Evolutionary conservation across 2,888 invertebrate genomes (phyloP).

Genomic region (Agrotis exclamationis): DNA sequence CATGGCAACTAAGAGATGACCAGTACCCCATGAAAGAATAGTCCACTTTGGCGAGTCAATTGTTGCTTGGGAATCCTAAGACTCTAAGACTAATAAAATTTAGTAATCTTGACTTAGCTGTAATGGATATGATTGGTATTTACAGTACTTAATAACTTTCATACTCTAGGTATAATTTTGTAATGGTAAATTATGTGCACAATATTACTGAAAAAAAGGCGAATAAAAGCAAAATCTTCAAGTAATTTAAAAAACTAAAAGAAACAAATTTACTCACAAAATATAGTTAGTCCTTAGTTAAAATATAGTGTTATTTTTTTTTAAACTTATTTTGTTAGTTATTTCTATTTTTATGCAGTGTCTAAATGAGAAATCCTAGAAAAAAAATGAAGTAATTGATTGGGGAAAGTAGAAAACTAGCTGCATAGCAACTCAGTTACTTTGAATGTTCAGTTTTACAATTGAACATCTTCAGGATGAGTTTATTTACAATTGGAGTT

Average conservation of each 20-base stretch:
- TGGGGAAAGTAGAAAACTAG: conserved; percentile 30
- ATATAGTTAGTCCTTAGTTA: too few relatives aligned
- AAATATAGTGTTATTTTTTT: conserved; percentile 11
- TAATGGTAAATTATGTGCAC: neutral
- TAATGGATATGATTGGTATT: neutral
- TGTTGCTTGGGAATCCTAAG: neutral
- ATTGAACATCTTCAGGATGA: neutral
- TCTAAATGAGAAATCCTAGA: conserved; percentile 17
- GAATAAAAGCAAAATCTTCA: neutral
- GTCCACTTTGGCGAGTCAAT: conserved; percentile 8
- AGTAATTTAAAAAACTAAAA: neutral
- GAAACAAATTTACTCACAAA: neutral
- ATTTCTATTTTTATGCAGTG: neutral
- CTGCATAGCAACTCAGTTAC: conserved; percentile 21
- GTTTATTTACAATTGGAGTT: conserved; percentile 2
- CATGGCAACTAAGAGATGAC: too few relatives aligned
- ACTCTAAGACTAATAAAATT: neutral
- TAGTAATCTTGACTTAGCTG: neutral
- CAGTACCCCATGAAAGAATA: too few relatives aligned
- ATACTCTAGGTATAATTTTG: neutral
- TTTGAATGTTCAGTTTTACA: neutral
- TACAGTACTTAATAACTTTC: neutral
- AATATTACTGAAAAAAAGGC: neutral
- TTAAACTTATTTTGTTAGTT: conserved; percentile 1
- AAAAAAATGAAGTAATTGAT: conserved; percentile 21